Base-by-base conservation (phyloP, 2,797 vertebrate genomes). In the Microctenopoma stevenorrisi region DNA sequence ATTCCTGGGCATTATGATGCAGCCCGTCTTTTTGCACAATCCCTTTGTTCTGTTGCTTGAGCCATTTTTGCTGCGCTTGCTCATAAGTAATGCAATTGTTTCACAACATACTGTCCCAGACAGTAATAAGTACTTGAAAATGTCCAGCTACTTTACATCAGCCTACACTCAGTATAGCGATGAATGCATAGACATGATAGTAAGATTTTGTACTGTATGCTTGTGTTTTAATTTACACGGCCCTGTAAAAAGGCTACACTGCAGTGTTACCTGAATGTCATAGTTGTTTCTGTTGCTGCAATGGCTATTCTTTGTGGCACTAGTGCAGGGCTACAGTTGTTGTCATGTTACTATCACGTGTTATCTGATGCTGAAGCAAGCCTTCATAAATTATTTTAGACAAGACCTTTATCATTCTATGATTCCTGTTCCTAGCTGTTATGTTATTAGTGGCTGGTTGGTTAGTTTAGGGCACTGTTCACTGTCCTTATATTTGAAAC, bases 201-300 rank as follows among this genome's bases (percentile, higher is more conserved):
- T 64, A 71, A 61, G 69, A 78, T 65, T 86, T 86, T 85, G 54
- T 79, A 78, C 71, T 81, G 59, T 83, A 78, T 16, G 26, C 54
- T 75, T 42, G 35, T 62, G 68, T 44, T 60, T 57, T 54, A n/a
- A 59, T 80, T 67, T 40, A 84, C 63, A 81, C 76, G 56, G 68
- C 76, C 70, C 62, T 82, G 63, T 74, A 59, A 73, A 76, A 69
- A 74, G 66, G 59, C 72, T 78, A 60, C 63, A 77, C 78, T 84
- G 82, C 87, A 90, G 78, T 79, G 84, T 80, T 87, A 72, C 83
- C 83, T 88, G 73, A 91, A 86, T 88, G 81, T 92, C 79, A 86
- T 67, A 72, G 58, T 73, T 82, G 78, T 79, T 81, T 87, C 58
- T 85, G 76, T 86, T 87, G 75, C 79, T 85, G 79, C 72, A 85